phyloP scores from a whole-genome alignment of 2,888 invertebrate species.

The Lithophane socia region DNA sequence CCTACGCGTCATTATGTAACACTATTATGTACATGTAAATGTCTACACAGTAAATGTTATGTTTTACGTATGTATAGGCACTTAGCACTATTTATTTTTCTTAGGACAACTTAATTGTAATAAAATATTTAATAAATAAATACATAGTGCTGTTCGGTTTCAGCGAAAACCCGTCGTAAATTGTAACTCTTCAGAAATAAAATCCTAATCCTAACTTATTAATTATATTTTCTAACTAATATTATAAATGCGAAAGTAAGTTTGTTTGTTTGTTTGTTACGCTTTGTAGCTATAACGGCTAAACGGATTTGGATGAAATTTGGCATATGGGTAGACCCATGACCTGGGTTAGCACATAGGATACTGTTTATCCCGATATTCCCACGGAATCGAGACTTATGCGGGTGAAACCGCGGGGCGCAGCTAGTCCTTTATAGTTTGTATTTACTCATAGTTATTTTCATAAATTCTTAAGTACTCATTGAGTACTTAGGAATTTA shows the following conservation, averaged over 20 bases:
- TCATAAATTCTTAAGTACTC: too few species aligned
- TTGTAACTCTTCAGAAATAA: constrained; percentile 17
- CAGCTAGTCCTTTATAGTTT: background rate
- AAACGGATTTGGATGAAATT: too few species aligned
- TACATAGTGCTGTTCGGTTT: background rate
- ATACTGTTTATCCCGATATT: too few species aligned
- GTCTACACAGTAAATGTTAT: background rate
- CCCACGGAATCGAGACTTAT: too few species aligned
- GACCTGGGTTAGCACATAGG: too few species aligned
- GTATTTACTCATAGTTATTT: background rate
- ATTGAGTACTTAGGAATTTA: constrained; percentile 1
- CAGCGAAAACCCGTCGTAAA: background rate
- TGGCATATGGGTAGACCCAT: too few species aligned
- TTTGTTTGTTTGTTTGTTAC: too few species aligned
- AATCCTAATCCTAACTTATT: background rate
- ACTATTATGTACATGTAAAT: background rate
- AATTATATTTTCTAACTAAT: too few species aligned
- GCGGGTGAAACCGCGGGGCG: too few species aligned
- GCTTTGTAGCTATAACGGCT: too few species aligned
- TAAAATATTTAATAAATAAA: background rate
- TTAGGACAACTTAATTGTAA: background rate
- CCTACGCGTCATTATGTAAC: background rate
- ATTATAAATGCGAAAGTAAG: too few species aligned
- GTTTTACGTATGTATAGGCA: too few species aligned
- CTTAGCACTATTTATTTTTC: background rate